phyloP scores from a whole-genome alignment of 2,113 vertebrate species.

The Cairina moschata region DNA sequence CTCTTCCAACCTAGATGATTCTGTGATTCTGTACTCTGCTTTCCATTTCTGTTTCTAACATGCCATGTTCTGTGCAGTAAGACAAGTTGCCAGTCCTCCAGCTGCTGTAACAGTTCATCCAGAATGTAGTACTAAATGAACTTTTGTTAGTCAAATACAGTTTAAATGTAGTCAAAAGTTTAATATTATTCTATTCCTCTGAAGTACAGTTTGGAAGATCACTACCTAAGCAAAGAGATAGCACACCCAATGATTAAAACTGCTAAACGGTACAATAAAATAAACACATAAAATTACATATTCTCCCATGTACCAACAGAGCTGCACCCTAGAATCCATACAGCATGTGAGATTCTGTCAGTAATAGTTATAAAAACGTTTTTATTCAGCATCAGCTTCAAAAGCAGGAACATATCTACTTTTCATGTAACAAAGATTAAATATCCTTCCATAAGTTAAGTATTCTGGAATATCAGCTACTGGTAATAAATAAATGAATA shows the following conservation, averaged over 20 bases:
- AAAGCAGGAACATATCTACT: no score
- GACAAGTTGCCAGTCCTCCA: background rate
- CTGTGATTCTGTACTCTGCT: background rate
- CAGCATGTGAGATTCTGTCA: no score
- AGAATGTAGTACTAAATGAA: background rate
- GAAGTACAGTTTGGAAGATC: background rate
- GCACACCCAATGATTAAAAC: background rate
- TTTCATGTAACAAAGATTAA: no score
- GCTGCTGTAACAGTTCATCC: background rate
- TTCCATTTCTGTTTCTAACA: background rate
- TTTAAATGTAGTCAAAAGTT: background rate
- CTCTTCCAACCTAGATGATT: no score
- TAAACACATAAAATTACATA: background rate
- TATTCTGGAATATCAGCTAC: no score
- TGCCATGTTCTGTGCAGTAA: background rate
- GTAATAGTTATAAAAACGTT: no score
- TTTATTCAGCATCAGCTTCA: no score
- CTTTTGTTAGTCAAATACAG: background rate
- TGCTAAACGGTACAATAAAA: background rate
- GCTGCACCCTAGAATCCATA: no score
- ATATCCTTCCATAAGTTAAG: no score
- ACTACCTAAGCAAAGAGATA: background rate
- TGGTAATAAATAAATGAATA: no score
- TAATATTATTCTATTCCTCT: background rate
- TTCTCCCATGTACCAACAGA: background rate